phyloP scores from a whole-genome alignment of 2,113 vertebrate genomes.

The Merops nubicus region DNA sequence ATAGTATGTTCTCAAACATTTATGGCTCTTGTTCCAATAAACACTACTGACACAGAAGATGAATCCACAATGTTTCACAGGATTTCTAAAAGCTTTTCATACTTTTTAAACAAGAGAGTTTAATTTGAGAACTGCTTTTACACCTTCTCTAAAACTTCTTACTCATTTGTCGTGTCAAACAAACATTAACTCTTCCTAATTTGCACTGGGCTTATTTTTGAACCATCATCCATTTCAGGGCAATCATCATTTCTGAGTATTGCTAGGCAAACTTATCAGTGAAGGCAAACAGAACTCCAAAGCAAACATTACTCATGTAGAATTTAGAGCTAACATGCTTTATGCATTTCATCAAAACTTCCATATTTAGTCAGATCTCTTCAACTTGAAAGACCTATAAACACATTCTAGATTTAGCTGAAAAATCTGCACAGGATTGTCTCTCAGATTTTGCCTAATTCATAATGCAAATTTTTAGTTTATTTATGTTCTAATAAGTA shows the following conservation, averaged over 20 bases:
- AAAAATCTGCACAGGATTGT: neutral
- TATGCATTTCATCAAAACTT: neutral
- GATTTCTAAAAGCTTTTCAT: slow-evolving; percentile 4
- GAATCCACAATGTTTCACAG: neutral
- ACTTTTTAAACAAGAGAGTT: slow-evolving; percentile 6
- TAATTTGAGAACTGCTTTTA: neutral
- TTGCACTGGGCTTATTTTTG: slow-evolving; percentile 6
- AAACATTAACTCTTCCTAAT: neutral
- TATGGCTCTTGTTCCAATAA: neutral
- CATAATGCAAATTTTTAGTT: neutral
- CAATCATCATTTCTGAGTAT: neutral
- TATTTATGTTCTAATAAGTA: neutral
- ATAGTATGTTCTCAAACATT: neutral
- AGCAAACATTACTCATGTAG: neutral
- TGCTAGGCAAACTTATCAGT: neutral
- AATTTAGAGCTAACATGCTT: neutral
- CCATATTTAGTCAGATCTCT: neutral
- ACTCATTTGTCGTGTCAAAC: neutral
- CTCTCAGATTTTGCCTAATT: neutral
- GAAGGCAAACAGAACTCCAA: slow-evolving; percentile 13
- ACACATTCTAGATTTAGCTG: neutral
- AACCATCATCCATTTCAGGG: neutral
- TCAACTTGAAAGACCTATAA: neutral
- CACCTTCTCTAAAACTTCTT: neutral
- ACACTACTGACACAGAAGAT: neutral